Evolutionary conservation across 2,797 vertebrate species (phyloP).

Genomic region (Acipenser transmontanus): DNA sequence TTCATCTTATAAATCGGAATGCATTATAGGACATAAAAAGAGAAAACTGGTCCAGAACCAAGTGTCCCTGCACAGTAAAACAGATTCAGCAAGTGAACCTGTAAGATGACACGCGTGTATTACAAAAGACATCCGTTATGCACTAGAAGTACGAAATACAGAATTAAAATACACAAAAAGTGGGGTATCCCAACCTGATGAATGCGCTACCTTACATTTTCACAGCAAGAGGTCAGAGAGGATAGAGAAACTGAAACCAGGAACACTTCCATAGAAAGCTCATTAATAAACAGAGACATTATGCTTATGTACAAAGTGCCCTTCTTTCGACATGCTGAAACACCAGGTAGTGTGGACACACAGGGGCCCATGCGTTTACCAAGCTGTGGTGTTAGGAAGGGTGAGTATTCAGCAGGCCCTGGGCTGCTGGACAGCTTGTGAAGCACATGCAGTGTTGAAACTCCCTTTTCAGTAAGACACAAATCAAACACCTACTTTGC

Average conservation of each 20-base stretch:
- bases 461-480: too few species aligned
- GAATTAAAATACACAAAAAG: too few species aligned
- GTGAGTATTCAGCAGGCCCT: background rate
- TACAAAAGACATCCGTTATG: too few species aligned
- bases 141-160: too few species aligned
- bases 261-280: background rate
- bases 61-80: too few species aligned
- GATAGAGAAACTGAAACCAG: background rate
- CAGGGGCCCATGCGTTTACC: background rate
- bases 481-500: too few species aligned
- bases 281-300: background rate
- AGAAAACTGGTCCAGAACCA: too few species aligned
- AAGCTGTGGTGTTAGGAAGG: background rate
- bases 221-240: background rate
- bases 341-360: background rate
- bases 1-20: too few species aligned
- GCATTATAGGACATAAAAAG: too few species aligned
- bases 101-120: too few species aligned
- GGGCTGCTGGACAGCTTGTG: background rate
- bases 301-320: too few species aligned
- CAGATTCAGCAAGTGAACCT: too few species aligned
- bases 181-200: background rate
- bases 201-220: background rate
- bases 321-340: background rate
- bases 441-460: background rate